phyloP scores from a whole-genome alignment of 2,797 vertebrate genomes.

The Protonibea diacanthus region DNA sequence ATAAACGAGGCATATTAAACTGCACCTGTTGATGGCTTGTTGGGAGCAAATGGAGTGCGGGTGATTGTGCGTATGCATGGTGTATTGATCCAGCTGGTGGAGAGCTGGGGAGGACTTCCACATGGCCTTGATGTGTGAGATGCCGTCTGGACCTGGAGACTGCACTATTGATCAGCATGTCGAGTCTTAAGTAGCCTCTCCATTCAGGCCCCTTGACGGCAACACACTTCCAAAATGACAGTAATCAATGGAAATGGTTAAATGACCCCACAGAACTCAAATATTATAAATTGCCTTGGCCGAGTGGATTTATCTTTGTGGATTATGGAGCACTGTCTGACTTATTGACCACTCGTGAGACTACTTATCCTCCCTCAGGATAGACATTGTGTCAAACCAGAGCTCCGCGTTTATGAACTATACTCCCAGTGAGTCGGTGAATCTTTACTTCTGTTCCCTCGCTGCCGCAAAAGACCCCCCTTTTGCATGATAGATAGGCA shows the following conservation, averaged over 20 bases:
- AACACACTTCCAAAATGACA: slow-evolving; percentile 73
- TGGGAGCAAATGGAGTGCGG: slow-evolving; percentile 51
- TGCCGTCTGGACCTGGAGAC: slow-evolving; percentile 76
- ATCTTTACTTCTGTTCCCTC: slow-evolving; percentile 54
- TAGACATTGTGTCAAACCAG: slow-evolving; percentile 61
- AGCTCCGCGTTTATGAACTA: slow-evolving; percentile 71
- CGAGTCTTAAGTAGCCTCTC: slow-evolving; percentile 70
- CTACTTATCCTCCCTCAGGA: slow-evolving; percentile 67
- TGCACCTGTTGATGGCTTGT: slow-evolving; percentile 72
- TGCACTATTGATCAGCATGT: slow-evolving; percentile 76
- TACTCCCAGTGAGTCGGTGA: slow-evolving; percentile 49
- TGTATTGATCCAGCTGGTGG: slow-evolving; percentile 69
- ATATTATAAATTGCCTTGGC: slow-evolving; percentile 68
- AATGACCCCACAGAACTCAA: slow-evolving; percentile 71
- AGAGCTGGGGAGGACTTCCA: slow-evolving; percentile 69
- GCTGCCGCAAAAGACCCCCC: slow-evolving; percentile 58
- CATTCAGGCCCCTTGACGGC: slow-evolving; percentile 63
- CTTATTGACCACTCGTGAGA: slow-evolving; percentile 67
- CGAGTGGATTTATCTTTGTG: slow-evolving; percentile 67
- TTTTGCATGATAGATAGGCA: slow-evolving; percentile 74
- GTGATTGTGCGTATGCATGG: slow-evolving; percentile 24
- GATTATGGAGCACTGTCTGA: slow-evolving; percentile 62
- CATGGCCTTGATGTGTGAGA: slow-evolving; percentile 77
- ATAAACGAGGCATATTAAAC: slow-evolving; percentile 73
- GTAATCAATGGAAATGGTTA: slow-evolving; percentile 80